Base-by-base conservation (phyloP, 2,113 vertebrate genomes). In the Naja naja region DNA sequence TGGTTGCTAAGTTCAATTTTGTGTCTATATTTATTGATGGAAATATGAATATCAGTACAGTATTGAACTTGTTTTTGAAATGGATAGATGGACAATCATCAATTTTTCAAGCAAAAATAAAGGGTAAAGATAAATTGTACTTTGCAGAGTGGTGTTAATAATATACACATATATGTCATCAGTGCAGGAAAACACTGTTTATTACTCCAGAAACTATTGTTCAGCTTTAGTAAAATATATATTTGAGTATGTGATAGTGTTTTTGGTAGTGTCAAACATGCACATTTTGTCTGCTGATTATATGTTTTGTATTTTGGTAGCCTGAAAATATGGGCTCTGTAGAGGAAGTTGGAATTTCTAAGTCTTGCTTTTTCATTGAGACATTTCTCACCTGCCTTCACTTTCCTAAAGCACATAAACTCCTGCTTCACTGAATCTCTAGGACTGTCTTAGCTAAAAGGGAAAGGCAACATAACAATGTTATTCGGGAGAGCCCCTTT, bases 311-410 rank as follows among this genome's bases (percentile, higher is more conserved):
- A n/a, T 34, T 96, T 64, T n/a, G 94, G 87, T 60, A 30, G 23
- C 34, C 34, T 91, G 91, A 90, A 94, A 94, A 97, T 95, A 91
- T 94, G 94, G 5, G 9, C 90, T 81, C 92, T 4, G 0, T 94
- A 49, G 90, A 95, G 0, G 1, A 95, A 95, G 95, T 96, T 96
- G 97, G 93, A 97, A 96, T 97, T 95, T 94, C 1, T 93, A 96
- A 97, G 97, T 97, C 97, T 98, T 86, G 56, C 49, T 49, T 27
- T 49, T 45, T 98, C 97, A 96, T 95, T 91, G 95, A 97, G 30
- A n/a, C 30, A 34, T 69, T 69, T 34, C 14, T 96, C 98, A 98
- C 98, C 98, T 99, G 98, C 98, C 98, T 95, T 96, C 91, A 95
- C 96, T 96, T 96, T 96, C 97, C 92, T 95, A 95, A 94, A 97